phyloP scores from a whole-genome alignment of 2,797 vertebrate genomes.

The Perodicticus potto region DNA sequence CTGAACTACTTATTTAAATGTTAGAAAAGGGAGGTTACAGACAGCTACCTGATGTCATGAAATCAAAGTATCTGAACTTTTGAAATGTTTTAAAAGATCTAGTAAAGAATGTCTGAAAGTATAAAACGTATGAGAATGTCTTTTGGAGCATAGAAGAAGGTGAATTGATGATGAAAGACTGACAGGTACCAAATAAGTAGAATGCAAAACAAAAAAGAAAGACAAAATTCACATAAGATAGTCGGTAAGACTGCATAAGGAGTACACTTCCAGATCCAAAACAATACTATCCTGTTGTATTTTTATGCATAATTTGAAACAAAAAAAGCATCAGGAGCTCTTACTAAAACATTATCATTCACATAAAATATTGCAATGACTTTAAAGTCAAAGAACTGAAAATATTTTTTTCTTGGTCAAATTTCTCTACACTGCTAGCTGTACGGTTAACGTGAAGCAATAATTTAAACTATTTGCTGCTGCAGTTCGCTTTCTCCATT shows the following conservation, averaged over 20 bases:
- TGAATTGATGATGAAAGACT: neutral
- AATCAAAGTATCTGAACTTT: slow-evolving; percentile 12
- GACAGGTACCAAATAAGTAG: neutral
- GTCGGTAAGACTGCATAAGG: neutral
- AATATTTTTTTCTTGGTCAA: neutral
- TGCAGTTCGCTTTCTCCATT: neutral
- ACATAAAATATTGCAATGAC: slow-evolving; percentile 36
- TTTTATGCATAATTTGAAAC: slow-evolving; percentile 19
- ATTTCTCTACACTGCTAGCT: neutral
- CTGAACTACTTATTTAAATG: neutral
- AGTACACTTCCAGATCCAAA: slow-evolving; percentile 34
- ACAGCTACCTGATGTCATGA: neutral
- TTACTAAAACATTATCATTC: slow-evolving; percentile 8
- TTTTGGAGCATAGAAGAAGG: slow-evolving; percentile 50
- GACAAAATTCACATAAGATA: slow-evolving; percentile 1
- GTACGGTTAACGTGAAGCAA: neutral
- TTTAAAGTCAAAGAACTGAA: slow-evolving; percentile 13
- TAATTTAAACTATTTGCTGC: neutral
- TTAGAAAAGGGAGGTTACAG: neutral
- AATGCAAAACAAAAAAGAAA: slow-evolving; percentile 42
- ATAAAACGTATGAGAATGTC: slow-evolving; percentile 12
- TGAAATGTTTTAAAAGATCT: slow-evolving; percentile 28
- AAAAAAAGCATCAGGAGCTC: neutral
- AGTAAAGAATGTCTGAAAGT: neutral
- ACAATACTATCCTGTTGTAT: neutral